Conservation (phyloP, 2,113 vertebrate genomes). For the Phoxinus phoxinus region DNA sequence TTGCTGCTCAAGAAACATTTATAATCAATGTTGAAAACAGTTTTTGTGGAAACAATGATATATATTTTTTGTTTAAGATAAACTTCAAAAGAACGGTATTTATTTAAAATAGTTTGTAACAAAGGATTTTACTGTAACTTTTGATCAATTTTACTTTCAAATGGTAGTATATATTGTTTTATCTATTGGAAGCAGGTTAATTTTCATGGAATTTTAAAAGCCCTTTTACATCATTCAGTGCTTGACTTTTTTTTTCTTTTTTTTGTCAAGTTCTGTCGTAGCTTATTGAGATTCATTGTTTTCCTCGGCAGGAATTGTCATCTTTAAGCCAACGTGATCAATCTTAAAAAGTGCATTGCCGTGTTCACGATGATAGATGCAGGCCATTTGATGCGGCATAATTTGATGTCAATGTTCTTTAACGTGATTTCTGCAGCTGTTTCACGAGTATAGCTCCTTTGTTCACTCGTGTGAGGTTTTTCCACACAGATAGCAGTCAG, state of each 20-base stretch:
- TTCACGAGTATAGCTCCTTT: neutral
- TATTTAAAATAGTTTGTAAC: too few relatives aligned
- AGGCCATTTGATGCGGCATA: slow-evolving; percentile 16
- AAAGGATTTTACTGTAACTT: neutral
- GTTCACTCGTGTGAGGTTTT: slow-evolving; percentile 4
- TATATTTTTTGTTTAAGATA: neutral
- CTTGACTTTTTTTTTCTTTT: neutral
- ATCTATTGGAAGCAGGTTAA: neutral
- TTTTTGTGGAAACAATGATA: neutral
- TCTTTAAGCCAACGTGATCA: slow-evolving; percentile 17
- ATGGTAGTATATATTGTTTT: neutral
- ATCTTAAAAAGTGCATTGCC: slow-evolving; percentile 20
- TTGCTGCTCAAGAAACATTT: neutral
- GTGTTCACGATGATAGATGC: slow-evolving; percentile 2
- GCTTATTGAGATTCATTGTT: slow-evolving; percentile 29
- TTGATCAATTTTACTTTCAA: neutral
- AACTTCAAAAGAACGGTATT: too few relatives aligned
- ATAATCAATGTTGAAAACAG: neutral
- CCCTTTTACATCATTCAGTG: neutral
- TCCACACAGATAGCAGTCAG: neutral
- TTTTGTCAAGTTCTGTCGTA: neutral
- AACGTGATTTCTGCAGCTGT: slow-evolving; percentile 10
- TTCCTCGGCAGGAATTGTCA: slow-evolving; percentile 10
- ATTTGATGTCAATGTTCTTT: slow-evolving; percentile 25
- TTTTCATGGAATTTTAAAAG: slow-evolving; percentile 4